Evolutionary conservation across 2,113 vertebrate species (phyloP).

Genomic region (Myrmecophaga tridactyla): DNA sequence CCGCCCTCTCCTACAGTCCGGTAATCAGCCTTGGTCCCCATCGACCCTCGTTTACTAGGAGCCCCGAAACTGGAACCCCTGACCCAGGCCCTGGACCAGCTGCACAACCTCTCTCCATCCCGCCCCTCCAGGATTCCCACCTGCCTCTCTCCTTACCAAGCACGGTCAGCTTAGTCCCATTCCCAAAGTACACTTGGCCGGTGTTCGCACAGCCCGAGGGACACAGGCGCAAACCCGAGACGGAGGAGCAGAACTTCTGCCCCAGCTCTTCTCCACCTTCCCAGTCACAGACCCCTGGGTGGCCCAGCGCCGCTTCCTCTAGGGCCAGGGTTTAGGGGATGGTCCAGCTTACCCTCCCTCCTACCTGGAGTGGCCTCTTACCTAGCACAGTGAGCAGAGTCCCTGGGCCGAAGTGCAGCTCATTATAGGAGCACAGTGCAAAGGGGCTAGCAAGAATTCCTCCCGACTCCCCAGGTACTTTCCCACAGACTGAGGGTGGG

Average conservation of each 20-base stretch:
- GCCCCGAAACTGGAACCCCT: background rate
- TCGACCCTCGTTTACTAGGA: too few species aligned
- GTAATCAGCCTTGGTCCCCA: background rate
- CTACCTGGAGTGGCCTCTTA: background rate
- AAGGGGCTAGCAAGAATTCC: conserved; percentile 42
- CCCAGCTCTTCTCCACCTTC: background rate
- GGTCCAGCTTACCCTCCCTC: too few species aligned
- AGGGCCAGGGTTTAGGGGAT: background rate
- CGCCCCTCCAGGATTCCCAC: too few species aligned
- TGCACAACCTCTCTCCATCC: background rate
- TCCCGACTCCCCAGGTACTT: background rate
- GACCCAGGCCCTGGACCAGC: background rate
- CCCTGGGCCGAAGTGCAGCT: conserved; percentile 39
- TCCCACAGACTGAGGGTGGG: background rate
- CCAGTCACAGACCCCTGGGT: fast-evolving
- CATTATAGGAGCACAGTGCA: conserved; percentile 8
- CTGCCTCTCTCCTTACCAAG: conserved; percentile 4
- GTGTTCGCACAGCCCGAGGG: background rate
- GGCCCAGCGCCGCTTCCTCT: background rate
- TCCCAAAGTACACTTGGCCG: background rate
- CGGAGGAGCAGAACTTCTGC: fast-evolving
- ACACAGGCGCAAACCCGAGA: background rate
- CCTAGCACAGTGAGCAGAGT: conserved; percentile 69
- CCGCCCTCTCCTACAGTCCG: background rate
- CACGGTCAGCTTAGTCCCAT: conserved; percentile 31